These are phyloP conservation scores for Cerastoderma edule DNA, from an alignment of 2,888 invertebrate species.

Conservation along the genomic window DNA sequence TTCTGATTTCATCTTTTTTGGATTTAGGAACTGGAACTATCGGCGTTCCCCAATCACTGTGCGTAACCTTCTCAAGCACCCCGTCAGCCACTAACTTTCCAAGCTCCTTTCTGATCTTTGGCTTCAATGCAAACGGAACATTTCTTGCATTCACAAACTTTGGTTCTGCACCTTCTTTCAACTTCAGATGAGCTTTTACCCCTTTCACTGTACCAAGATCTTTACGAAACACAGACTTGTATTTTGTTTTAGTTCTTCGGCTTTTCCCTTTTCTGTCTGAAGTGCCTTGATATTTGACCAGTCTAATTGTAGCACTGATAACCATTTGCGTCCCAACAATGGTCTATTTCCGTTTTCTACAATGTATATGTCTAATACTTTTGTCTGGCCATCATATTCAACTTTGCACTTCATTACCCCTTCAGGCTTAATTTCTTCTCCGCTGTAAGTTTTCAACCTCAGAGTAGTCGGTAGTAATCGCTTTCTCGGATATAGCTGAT, in stretches of 20 bases:
- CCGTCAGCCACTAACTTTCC: background rate
- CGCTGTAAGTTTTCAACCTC: background rate
- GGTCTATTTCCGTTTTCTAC: background rate
- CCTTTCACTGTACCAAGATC: background rate
- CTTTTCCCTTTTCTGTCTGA: background rate
- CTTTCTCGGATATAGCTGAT: background rate
- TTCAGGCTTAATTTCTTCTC: background rate
- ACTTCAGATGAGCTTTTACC: background rate
- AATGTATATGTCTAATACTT: background rate
- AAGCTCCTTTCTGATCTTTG: background rate
- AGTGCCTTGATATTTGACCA: background rate
- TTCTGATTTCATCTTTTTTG: background rate
- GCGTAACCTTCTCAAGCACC: background rate
- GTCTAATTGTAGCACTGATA: background rate
- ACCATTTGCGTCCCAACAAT: background rate
- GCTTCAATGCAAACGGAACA: background rate
- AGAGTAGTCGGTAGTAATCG: too few relatives aligned
- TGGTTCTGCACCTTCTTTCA: background rate
- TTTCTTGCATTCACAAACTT: background rate
- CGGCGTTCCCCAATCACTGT: background rate
- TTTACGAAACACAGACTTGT: background rate
- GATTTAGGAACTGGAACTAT: background rate
- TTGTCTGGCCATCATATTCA: background rate
- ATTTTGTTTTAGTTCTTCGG: background rate
- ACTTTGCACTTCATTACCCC: background rate